Base-by-base conservation (phyloP, 2,888 invertebrate genomes). In the Ormyrus labotus region DNA sequence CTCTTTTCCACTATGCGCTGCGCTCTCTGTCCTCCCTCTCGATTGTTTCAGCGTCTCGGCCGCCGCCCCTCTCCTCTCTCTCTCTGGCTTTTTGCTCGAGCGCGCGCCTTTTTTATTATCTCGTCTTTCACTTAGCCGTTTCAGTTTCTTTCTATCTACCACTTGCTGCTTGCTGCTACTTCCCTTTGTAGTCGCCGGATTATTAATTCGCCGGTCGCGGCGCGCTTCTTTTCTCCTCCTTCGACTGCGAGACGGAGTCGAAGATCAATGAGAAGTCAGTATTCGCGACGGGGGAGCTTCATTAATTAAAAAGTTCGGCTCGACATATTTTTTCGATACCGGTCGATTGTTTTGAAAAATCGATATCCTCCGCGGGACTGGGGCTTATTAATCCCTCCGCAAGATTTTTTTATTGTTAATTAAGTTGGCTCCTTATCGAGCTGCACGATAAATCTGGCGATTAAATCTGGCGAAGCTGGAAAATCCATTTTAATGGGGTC, bases 211-310 rank as follows among this genome's bases (percentile, higher is more conserved):
- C 67, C 51, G 19, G 34, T 4, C 34, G 34, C 34, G 34, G 34
- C 34, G 34, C 34, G 61, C 55, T 61, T 60, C 72, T 58, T 60
- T 48, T 45, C 60, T 58, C n/a, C 34, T 19, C 3, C 4, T 13
- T 47, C 47, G 6, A 10, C 11, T 34, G 13, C 55, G 19, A 19
- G 8, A 10, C 48, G 6, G 13, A 61, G 9, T 68, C 73, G 47
- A n/a, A 72, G 63, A 73, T 73, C 78, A 79, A 79, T 79, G 69
- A 63, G 10, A 63, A 73, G 68, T 78, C 68, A 47, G 8, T 13
- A 63, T n/a, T n/a, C 61, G 34, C 50, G n/a, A 45, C n/a, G 48
- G 69, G 76, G 48, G 55, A 19, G 58, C 55, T 50, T 57, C 47
- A 67, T 72, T 72, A 72, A 78, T 78, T 73, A 48, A 61, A 78